Base-by-base conservation (phyloP, 2,113 vertebrate species). In the Bos indicus region DNA sequence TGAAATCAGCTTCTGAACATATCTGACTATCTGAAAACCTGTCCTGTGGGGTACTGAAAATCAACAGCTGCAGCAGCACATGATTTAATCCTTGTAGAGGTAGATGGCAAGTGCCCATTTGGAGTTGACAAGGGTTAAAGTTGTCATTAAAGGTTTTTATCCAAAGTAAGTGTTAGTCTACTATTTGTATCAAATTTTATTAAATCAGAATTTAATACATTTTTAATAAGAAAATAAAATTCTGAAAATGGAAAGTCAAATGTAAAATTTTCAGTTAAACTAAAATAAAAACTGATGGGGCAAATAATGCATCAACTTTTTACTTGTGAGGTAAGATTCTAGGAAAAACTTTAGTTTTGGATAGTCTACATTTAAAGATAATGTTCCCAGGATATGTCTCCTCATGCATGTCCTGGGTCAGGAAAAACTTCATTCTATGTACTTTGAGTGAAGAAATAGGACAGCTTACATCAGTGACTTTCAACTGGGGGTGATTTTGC, bases 131-230 rank as follows among this genome's bases (percentile, higher is more conserved):
- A 26, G 23, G 23, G 46, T 95, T 93, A 77, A 94, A 77, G 28
- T 87, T 56, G 48, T 82, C 4, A 19, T 88, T 46, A 46, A 67
- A 94, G 14, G 33, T 62, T 94, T 97, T 90, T 94, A 81, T 86
- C 9, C 15, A 54, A 56, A 96, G 52, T 62, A 93, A 96, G 51
- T 64, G 13, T 62, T 64, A n/a, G 14, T 92, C 78, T 88, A 46
- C 67, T 67, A 60, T 87, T 82, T 91, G 46, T 81, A 81, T 95
- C 64, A 97, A 40, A 71, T 93, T 85, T 91, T 96, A 88, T 86
- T 95, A 54, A 88, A 95, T 97, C 13, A 52, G 54, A 95, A 48
- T 92, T 97, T 95, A 90, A 43, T 89, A 88, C 46, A 87, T 21
- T 71, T 82, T 82, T 95, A 96, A 51, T n/a, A 85, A 85, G n/a